A percentile compares a stretch with the other conserved stretches of the same genome.
Evolutionary conservation across 2,113 vertebrate genomes (phyloP).

Genomic region (Toxotes jaculatrix): DNA sequence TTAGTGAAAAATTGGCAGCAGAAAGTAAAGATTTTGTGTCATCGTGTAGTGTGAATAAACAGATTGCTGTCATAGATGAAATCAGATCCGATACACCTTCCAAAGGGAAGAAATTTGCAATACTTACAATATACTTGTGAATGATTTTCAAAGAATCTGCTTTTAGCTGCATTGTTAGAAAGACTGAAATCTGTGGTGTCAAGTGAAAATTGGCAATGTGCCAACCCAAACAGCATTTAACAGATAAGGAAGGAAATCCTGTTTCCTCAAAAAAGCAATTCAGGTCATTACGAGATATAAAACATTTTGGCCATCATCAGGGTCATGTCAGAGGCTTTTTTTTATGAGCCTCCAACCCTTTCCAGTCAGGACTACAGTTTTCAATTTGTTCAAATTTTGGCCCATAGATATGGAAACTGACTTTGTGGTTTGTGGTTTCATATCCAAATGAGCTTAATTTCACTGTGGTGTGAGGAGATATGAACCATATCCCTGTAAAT

Average conservation of each 20-base stretch:
- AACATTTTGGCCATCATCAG: slow-evolving; percentile 18
- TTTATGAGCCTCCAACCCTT: slow-evolving; percentile 23
- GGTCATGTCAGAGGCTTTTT: slow-evolving; percentile 30
- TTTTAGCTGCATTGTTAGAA: background rate
- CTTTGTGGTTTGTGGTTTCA: slow-evolving; percentile 52
- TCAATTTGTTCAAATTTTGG: slow-evolving; percentile 53
- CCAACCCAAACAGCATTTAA: slow-evolving; percentile 3
- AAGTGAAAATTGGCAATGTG: background rate
- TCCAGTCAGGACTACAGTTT: slow-evolving; percentile 28
- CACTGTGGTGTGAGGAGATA: slow-evolving; percentile 56
- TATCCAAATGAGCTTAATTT: slow-evolving; percentile 64
- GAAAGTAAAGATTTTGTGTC: background rate
- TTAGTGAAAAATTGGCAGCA: slow-evolving; percentile 15
- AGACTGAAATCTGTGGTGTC: slow-evolving; percentile 14
- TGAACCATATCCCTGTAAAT: slow-evolving; percentile 57
- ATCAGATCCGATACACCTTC: background rate
- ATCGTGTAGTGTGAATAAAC: background rate
- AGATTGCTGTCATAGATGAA: background rate
- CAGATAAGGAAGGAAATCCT: slow-evolving; percentile 5
- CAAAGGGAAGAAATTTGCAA: background rate
- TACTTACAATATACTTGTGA: background rate
- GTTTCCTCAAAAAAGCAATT: background rate
- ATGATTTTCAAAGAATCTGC: slow-evolving; percentile 11
- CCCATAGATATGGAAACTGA: slow-evolving; percentile 21
- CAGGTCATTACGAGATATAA: slow-evolving; percentile 7